phyloP scores from a whole-genome alignment of 2,113 vertebrate genomes.

The Neolamprologus brichardi region DNA sequence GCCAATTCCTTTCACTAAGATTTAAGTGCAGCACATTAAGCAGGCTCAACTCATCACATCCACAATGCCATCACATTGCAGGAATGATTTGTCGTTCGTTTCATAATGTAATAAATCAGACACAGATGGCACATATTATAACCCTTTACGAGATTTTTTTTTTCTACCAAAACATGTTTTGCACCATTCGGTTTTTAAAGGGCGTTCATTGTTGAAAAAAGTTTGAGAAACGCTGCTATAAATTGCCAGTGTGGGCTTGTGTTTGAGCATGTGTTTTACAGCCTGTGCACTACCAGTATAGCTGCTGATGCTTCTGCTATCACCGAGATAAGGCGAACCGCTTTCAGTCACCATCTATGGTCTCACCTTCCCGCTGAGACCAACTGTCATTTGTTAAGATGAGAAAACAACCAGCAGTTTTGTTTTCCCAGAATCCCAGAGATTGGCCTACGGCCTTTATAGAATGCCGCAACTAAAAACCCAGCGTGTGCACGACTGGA shows the following conservation, averaged over 20 bases:
- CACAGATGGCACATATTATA: neutral
- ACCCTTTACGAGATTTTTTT: neutral
- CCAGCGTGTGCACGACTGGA: neutral
- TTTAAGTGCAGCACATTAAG: neutral
- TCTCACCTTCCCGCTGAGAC: neutral
- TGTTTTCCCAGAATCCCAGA: neutral
- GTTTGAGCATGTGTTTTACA: neutral
- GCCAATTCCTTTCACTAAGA: neutral
- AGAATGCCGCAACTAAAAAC: neutral
- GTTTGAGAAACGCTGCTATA: neutral
- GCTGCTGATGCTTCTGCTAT: neutral
- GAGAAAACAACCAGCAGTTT: neutral
- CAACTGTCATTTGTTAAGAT: neutral
- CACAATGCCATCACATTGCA: neutral
- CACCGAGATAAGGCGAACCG: neutral
- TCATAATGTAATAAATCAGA: neutral
- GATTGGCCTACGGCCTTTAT: neutral
- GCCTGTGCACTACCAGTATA: neutral
- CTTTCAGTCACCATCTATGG: neutral
- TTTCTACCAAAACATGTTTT: neutral
- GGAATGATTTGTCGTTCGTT: neutral
- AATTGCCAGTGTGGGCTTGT: neutral
- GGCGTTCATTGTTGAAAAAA: neutral
- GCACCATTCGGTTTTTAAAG: neutral
- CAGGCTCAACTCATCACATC: neutral